These are phyloP conservation scores for Drosophila algonquin DNA, from an alignment of 2,888 invertebrate genomes.

Conservation along the genomic window DNA sequence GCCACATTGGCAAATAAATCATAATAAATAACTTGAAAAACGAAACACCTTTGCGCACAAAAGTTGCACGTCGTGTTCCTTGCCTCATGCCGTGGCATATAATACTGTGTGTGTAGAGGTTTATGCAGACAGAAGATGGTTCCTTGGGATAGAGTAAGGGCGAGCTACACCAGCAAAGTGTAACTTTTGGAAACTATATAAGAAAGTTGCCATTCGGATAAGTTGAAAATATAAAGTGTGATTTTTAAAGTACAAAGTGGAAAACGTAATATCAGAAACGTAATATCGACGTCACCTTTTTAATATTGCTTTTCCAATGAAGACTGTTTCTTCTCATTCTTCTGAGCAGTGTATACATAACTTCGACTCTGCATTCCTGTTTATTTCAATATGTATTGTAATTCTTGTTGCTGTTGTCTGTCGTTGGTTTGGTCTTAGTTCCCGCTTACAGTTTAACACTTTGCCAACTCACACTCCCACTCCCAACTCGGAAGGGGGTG, in stretches of 20 bases:
- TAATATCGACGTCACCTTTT: no score
- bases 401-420: slow-evolving; percentile 18
- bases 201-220: no score
- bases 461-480: slow-evolving; percentile 30
- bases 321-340: background rate
- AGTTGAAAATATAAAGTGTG: no score
- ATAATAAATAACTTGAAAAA: slow-evolving; percentile 81
- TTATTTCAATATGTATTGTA: slow-evolving; percentile 10
- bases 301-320: background rate
- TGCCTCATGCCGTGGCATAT: slow-evolving; percentile 40
- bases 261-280: no score
- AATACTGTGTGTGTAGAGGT: slow-evolving; percentile 44
- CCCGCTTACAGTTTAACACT: slow-evolving; percentile 77
- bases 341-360: slow-evolving; percentile 22
- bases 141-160: slow-evolving; percentile 15
- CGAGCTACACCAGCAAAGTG: background rate
- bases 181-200: background rate
- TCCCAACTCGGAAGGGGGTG: no score
- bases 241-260: no score
- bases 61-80: slow-evolving; percentile 64
- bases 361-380: slow-evolving; percentile 9
- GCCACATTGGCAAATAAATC: slow-evolving; percentile 80
- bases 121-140: slow-evolving; percentile 32
- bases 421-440: slow-evolving; percentile 48
- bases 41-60: slow-evolving; percentile 78